Evolutionary conservation across 92 coral and sea anemone genomes (phyloP).

Genomic region (Parazoanthus darwini): DNA sequence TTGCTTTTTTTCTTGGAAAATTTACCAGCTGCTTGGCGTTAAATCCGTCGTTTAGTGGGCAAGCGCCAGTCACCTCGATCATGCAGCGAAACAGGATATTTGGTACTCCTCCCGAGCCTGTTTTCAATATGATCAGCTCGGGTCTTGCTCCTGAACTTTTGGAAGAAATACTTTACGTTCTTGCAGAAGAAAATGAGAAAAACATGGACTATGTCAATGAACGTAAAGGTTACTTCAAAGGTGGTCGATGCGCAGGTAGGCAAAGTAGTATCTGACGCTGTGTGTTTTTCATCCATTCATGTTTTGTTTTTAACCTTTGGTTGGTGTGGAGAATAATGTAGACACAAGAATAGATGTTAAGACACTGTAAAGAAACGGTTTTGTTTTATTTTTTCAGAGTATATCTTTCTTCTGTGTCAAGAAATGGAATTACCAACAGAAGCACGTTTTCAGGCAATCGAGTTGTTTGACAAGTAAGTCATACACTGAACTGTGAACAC

Average conservation of each 20-base stretch:
- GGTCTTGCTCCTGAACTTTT: slow-evolving; percentile 89
- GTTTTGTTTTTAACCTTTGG: too few species aligned
- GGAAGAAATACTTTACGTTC: slow-evolving; percentile 87
- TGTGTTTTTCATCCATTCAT: too few species aligned
- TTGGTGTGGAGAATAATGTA: neutral
- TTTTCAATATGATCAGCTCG: slow-evolving; percentile 87
- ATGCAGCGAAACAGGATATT: slow-evolving; percentile 89
- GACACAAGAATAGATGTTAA: neutral
- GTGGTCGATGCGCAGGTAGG: slow-evolving; percentile 87
- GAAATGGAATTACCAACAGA: slow-evolving; percentile 82
- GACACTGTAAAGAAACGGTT: neutral
- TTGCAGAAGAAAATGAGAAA: slow-evolving; percentile 95
- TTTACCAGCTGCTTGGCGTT: too few species aligned
- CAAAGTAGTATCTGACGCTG: neutral
- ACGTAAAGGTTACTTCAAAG: slow-evolving; percentile 87
- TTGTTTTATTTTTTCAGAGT: slow-evolving; percentile 58
- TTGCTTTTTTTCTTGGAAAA: too few species aligned
- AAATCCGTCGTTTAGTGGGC: neutral
- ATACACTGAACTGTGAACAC: neutral
- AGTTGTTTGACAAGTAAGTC: slow-evolving; percentile 90
- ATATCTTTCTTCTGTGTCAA: slow-evolving; percentile 84
- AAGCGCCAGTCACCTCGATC: neutral
- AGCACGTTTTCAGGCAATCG: slow-evolving; percentile 87
- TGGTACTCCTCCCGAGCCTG: slow-evolving; percentile 99
- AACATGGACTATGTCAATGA: slow-evolving; percentile 85